Percentiles rank a stretch among this genome's conserved stretches.
Evolutionary conservation across 2,797 vertebrate species (phyloP).

Genomic region (Gouania willdenowi): DNA sequence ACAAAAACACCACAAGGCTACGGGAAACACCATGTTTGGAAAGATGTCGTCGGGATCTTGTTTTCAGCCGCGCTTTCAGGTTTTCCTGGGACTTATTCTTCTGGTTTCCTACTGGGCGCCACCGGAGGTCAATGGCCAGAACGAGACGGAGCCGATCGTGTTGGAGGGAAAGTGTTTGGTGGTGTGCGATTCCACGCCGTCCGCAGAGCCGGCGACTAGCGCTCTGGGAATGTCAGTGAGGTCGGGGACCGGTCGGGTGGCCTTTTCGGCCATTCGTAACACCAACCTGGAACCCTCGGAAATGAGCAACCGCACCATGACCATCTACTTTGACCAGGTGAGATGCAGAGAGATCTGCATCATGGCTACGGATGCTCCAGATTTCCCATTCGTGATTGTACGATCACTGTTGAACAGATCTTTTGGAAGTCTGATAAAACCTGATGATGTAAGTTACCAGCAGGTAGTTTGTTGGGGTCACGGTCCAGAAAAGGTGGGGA

Average conservation of each 20-base stretch:
- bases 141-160: slow-evolving; percentile 77
- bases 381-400: too few relatives aligned
- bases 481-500: too few relatives aligned
- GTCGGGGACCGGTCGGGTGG: slow-evolving; percentile 72
- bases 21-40: background rate
- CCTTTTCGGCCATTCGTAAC: slow-evolving; percentile 76
- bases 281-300: slow-evolving; percentile 80
- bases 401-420: too few relatives aligned
- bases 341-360: background rate
- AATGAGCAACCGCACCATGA: slow-evolving; percentile 82
- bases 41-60: slow-evolving; percentile 27
- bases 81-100: slow-evolving; percentile 43
- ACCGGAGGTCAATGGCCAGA: slow-evolving; percentile 59
- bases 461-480: too few relatives aligned
- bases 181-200: slow-evolving; percentile 77
- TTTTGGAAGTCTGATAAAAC: too few relatives aligned
- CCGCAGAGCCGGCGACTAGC: slow-evolving; percentile 63
- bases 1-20: background rate
- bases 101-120: slow-evolving; percentile 29
- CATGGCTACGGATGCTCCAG: too few relatives aligned
- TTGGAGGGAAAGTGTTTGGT: slow-evolving; percentile 81
- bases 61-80: background rate
- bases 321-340: slow-evolving; percentile 81
- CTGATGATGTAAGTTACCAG: too few relatives aligned
- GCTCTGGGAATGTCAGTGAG: slow-evolving; percentile 80